phyloP scores from a whole-genome alignment of 37 sponge, comb jelly and placozoan genomes.

The Geodia barretti region DNA sequence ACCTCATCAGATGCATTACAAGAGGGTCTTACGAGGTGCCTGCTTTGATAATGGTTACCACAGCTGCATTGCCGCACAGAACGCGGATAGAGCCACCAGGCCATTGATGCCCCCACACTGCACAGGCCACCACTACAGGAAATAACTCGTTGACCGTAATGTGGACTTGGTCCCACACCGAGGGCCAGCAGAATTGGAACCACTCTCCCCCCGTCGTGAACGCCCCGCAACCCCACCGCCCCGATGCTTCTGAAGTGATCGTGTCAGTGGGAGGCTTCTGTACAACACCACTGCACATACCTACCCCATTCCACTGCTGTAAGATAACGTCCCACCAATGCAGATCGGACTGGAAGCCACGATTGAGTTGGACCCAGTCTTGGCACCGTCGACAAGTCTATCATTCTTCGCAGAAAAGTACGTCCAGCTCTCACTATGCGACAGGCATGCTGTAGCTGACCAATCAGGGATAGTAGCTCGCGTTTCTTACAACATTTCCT shows the following conservation, averaged over 20 bases:
- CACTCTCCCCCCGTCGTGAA: constrained; percentile 17
- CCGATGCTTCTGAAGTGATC: constrained; percentile 47
- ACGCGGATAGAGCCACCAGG: constrained; percentile 1
- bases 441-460: constrained; percentile 7
- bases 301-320: constrained; percentile 33
- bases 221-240: constrained; percentile 51
- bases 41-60: constrained; percentile 30
- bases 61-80: constrained; percentile 64
- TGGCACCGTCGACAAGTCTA: neutral
- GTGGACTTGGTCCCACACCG: neutral
- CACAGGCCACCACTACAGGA: constrained; percentile 39
- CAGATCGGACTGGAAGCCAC: constrained; percentile 38
- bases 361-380: constrained; percentile 25
- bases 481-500: neutral
- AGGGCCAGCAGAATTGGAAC: constrained; percentile 27
- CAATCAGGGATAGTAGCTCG: constrained; percentile 7
- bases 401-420: constrained; percentile 1
- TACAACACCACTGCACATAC: neutral
- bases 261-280: neutral
- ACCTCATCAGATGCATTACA: constrained; percentile 49
- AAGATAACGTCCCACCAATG: constrained; percentile 28
- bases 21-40: constrained; percentile 9
- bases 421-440: neutral
- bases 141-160: constrained; percentile 45
- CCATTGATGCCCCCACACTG: constrained; percentile 21